Evolutionary conservation across 2,888 invertebrate species (phyloP), one percentile per base, ranked within the genome.

Genomic region (Athalia circularis): DNA sequence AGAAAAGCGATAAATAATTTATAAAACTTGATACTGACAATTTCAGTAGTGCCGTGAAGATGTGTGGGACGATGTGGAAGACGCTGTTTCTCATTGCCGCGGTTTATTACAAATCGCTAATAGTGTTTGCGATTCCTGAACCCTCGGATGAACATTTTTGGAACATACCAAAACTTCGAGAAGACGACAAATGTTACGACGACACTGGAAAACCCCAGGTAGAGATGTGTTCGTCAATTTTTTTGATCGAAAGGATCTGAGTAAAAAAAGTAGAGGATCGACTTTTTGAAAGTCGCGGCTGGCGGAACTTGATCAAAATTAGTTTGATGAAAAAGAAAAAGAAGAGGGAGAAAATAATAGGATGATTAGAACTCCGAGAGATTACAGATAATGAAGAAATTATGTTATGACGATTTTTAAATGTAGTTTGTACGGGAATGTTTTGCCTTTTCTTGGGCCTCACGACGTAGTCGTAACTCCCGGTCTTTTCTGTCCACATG

Each of bases 181-280:
- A 88, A 29, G 89, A 90, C 80, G 88, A 87, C 75, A 89, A 88
- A 79, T 90, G 90, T 80, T 90, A 90, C 80, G 89, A 90, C 77
- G 85, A 84, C 5, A 11, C 65, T 3, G 88, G 88, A 80, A 85
- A 80, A 50, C 84, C 90, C 4, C 88, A 89, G 89, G 90, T 90
- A 59, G 59, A 59, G 5, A 64, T 54, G 54, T 54, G 54, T 54
- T 54, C n/a, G n/a, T 54, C 3, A n/a, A 54, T 54, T 54, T 8
- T 54, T 54, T 11, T 54, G 3, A n/a, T 54, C 54, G n/a, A 54
- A 8, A 54, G 54, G 54, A 54, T 54, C n/a, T 54, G 9, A n/a
- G 54, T 54, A 54, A 54, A n/a, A n/a, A 54, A 54, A 54, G n/a
- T 54, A n/a, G 54, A 54, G 3, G 54, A 54, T 11, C 9, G 54